phyloP scores from a whole-genome alignment of 2,888 invertebrate genomes.

The Tetragnatha montana region DNA sequence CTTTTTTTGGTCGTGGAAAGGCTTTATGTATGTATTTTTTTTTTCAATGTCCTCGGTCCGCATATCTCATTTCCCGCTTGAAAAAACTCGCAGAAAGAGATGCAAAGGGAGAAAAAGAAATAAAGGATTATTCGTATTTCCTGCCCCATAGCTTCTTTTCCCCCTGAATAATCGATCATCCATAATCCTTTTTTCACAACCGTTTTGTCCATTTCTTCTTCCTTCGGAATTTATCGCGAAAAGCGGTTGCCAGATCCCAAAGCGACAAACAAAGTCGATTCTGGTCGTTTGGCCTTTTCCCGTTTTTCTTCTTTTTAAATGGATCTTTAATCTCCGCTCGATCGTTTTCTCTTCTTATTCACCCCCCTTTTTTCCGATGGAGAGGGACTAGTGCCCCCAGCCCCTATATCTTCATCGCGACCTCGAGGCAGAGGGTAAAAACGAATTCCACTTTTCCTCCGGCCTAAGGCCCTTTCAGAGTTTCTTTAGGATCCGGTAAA shows the following conservation, averaged over 20 bases:
- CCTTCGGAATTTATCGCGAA: constrained; percentile 40
- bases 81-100: background rate
- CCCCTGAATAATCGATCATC: constrained; percentile 67
- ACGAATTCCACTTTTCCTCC: constrained; percentile 29
- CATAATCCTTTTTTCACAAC: constrained; percentile 58
- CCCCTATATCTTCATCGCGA: constrained; percentile 33
- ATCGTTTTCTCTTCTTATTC: constrained; percentile 28
- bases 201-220: constrained; percentile 47
- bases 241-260: constrained; percentile 59
- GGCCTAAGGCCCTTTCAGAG: too few species aligned
- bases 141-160: constrained; percentile 24
- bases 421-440: constrained; percentile 6
- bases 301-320: constrained; percentile 39
- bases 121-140: constrained; percentile 62
- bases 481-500: background rate
- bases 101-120: constrained; percentile 6
- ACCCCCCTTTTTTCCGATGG: constrained; percentile 5
- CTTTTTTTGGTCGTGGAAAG: background rate
- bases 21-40: background rate
- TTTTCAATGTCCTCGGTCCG: background rate
- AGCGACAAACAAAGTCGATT: constrained; percentile 62
- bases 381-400: background rate
- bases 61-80: background rate
- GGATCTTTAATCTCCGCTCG: constrained; percentile 37
- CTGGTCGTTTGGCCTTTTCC: constrained; percentile 36